Evolutionary conservation across 2,113 vertebrate species (phyloP), one percentile per base, ranked within the genome.

Genomic region (Pipra filicauda): DNA sequence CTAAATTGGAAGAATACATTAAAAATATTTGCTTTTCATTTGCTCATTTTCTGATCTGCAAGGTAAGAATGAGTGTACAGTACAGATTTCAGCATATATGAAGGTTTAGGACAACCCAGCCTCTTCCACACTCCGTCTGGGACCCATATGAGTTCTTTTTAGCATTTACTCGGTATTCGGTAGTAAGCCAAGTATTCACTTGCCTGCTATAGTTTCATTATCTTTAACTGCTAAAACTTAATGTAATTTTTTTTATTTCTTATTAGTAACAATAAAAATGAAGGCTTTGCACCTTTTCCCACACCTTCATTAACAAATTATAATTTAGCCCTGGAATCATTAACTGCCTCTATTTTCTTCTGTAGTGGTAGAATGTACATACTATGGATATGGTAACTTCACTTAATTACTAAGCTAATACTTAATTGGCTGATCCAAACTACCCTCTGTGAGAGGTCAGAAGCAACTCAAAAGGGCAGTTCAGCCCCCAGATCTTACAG

Each of bases 361-460:
- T 41, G 6, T 44, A 6, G 20, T 57, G 2, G 1, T 33, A 49
- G 41, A 57, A 76, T 41, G 6, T 31, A 24, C 20, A 8, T 61
- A 15, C 3, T 2, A 3, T 3, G 39, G 51, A 17, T 41, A 52
- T 0, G 1, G 16, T 19, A 31, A 43, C 31, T 31, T 66, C 31
- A 11, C 8, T 52, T 44, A 52, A 44, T 15, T 58, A 57, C 37
- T 57, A 5, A 44, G 26, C 37, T 66, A 33, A 21, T 35, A 49
- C 21, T 37, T 78, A 57, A 31, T 6, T 52, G 44, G 2, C 14
- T 33, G 11, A 12, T 55, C 21, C 57, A 48, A 72, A 19, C 2
- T 55, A 39, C 28, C 61, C 14, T 24, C 16, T 39, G 6, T 55
- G 26, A 74, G 19, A 54, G 8, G 11, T 41, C 30, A 79, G 54